phyloP scores from a whole-genome alignment of 92 coral and sea anemone species.

The Hydrozoanthus gracilis region DNA sequence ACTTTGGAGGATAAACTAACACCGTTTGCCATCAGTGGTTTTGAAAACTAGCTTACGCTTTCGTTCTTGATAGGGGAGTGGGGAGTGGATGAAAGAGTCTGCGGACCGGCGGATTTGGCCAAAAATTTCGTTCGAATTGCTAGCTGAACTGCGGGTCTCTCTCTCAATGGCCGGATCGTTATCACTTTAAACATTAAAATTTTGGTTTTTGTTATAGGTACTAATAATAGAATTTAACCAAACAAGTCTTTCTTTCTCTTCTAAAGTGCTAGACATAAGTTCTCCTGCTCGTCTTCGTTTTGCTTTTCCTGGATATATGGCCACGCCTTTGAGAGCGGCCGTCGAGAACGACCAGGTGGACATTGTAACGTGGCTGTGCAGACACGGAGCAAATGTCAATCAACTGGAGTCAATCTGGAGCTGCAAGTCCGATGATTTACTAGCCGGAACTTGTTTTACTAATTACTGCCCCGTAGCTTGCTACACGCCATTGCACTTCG shows the following conservation, averaged over 20 bases:
- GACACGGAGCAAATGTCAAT: slow-evolving; percentile 66
- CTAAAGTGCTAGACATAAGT: slow-evolving; percentile 59
- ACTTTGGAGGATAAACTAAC: too few species aligned
- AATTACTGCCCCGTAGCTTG: slow-evolving; percentile 74
- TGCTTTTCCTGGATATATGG: slow-evolving; percentile 60
- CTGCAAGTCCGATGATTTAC: slow-evolving; percentile 55
- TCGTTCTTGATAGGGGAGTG: too few species aligned
- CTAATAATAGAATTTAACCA: background rate
- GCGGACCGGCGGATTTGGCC: too few species aligned
- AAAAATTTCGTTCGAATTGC: too few species aligned
- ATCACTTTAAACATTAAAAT: too few species aligned
- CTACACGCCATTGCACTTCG: slow-evolving; percentile 73
- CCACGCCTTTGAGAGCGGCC: slow-evolving; percentile 73
- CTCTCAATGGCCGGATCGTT: too few species aligned
- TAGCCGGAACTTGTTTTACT: slow-evolving; percentile 67
- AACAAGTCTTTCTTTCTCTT: background rate
- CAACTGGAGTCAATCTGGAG: slow-evolving; percentile 69
- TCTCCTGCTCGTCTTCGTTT: slow-evolving; percentile 57
- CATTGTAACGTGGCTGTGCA: slow-evolving; percentile 68
- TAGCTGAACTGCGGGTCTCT: too few species aligned
- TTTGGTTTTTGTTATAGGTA: too few species aligned
- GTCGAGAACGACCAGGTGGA: slow-evolving; percentile 69
- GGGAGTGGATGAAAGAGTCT: too few species aligned
- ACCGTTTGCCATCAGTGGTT: too few species aligned
- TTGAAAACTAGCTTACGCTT: too few species aligned